These are phyloP conservation scores for Lithobates sylvaticus DNA, from an alignment of 2,797 vertebrate genomes.

Conservation along the genomic window DNA sequence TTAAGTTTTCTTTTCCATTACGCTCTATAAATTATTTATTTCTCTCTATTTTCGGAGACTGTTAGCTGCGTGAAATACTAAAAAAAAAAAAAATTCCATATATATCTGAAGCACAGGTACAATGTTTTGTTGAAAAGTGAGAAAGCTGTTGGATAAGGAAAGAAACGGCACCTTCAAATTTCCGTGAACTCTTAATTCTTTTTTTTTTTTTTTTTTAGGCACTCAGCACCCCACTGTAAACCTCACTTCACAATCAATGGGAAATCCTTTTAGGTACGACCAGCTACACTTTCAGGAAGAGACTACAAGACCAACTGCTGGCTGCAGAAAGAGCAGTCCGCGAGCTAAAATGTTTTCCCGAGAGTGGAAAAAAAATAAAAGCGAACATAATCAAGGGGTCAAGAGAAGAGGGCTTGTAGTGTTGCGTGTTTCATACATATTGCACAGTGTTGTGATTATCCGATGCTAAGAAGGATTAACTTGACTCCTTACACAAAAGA, in stretches of 20 bases:
- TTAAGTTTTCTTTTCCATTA: too few relatives aligned
- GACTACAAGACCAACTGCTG: conserved; percentile 53
- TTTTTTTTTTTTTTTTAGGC: conserved; percentile 53
- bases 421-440: background rate
- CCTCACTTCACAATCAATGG: conserved; percentile 56
- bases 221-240: conserved; percentile 52
- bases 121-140: background rate
- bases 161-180: conserved; percentile 44
- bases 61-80: background rate
- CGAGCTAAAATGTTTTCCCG: conserved; percentile 41
- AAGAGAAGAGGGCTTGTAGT: background rate
- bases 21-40: too few relatives aligned
- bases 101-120: conserved; percentile 3
- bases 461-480: background rate
- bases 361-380: background rate
- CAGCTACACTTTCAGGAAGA: conserved; percentile 51
- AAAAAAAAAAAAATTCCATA: too few relatives aligned
- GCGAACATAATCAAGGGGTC: conserved; percentile 1
- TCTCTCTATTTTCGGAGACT: background rate
- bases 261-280: conserved; percentile 61
- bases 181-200: conserved; percentile 20
- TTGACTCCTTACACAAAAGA: too few relatives aligned
- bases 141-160: background rate
- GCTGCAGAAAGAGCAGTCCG: conserved; percentile 44
- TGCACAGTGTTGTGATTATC: background rate